phyloP scores from a whole-genome alignment of 2,113 vertebrate genomes.

The Muntiacus reevesi region DNA sequence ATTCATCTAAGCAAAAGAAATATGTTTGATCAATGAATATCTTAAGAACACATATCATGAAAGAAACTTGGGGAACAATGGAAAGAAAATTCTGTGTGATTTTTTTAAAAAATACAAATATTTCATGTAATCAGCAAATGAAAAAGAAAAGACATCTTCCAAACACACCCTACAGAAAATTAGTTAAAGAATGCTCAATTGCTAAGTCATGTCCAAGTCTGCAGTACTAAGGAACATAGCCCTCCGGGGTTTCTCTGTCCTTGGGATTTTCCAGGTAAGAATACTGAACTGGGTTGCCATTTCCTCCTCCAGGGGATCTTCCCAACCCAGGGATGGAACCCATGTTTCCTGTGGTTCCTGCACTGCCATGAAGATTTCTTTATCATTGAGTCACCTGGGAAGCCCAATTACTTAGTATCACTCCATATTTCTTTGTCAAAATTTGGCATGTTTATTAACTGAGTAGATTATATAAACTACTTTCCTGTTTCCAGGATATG shows the following conservation, averaged over 20 bases:
- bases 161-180: not conserved
- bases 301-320: not conserved
- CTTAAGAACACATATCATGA: not conserved
- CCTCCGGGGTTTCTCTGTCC: not conserved
- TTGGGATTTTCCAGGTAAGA: not conserved
- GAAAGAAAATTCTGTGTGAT: not conserved
- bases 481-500: not conserved
- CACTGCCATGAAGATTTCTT: not conserved
- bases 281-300: not conserved
- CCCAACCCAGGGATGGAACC: not conserved
- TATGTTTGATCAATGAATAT: not conserved
- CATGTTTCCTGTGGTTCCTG: not conserved
- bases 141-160: not conserved
- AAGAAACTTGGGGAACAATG: not conserved
- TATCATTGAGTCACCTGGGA: not conserved
- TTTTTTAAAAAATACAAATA: not conserved
- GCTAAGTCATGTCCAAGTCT: not conserved
- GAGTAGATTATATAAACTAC: not conserved
- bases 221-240: not conserved
- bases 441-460: not conserved
- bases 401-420: not conserved
- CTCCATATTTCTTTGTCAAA: not conserved
- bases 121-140: not conserved
- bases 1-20: not conserved
- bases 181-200: not conserved